Evolutionary conservation across 2,113 vertebrate genomes (phyloP), one percentile per base, ranked within the genome.

Genomic region (Mormyrus lacerda): DNA sequence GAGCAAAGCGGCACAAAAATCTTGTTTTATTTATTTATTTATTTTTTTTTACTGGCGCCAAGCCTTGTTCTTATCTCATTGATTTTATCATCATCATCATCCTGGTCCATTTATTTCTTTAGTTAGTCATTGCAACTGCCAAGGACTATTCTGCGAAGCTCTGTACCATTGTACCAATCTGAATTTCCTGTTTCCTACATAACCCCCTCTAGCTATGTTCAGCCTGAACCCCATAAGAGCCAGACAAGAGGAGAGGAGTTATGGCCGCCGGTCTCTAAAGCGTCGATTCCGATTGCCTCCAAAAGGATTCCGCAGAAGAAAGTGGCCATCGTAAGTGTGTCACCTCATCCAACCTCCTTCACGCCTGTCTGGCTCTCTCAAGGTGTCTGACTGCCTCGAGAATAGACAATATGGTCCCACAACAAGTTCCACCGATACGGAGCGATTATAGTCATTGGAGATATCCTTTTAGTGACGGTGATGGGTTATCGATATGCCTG

Each of bases 321-420:
- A 58, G 39, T 47, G n/a, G 82, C 27, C 88, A 85, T 65, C 10
- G 51, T 83, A 85, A 89, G 76, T 58, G 88, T 44, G 51, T 21
- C 51, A 35, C 88, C 65, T 85, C 50, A 85, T 85, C 79, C 79
- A 10, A 17, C 51, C 79, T 61, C 88, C 76, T 45, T 42, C 79
- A 61, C n/a, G 51, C 50, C 88, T 85, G 88, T 89, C 88, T 84
- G 79, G 13, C 24, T 61, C 76, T 85, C 51, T 84, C 47, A 13
- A 24, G 88, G 88, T 39, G 73, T 53, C 88, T 53, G 48, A 53
- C 88, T 88, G 50, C 73, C 73, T 53, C 3, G 0, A 53, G 88
- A 55, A 83, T 17, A 55, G 48, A 76, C 88, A 51, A 82, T 76
- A 24, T 55, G 88, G 69, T 89, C 48, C 35, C 39, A 39, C 50